These are phyloP conservation scores for Lutraria rhynchaena DNA, from an alignment of 1,140 invertebrate genomes.

Conservation along the genomic window DNA sequence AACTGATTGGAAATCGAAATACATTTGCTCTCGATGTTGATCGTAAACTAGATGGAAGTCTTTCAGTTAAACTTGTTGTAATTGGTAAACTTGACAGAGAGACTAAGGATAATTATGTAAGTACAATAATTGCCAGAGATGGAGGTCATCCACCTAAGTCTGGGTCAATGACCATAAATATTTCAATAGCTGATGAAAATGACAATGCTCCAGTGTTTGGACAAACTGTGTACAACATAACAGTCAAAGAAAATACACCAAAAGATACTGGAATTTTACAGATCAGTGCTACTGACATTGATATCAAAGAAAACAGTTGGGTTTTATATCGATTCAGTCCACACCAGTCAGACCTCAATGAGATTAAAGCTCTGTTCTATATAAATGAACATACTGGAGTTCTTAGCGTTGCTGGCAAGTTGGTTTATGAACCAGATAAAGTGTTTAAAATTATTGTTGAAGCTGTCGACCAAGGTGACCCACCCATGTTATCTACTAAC, in stretches of 20 bases:
- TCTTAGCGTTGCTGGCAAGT: constrained; percentile 82
- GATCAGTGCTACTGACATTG: constrained; percentile 90
- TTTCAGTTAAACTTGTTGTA: constrained; percentile 69
- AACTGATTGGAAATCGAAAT: constrained; percentile 68
- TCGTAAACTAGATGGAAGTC: constrained; percentile 71
- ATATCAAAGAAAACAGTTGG: constrained; percentile 94
- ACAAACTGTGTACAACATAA: constrained; percentile 89
- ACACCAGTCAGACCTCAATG: constrained; percentile 60
- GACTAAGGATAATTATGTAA: constrained; percentile 89
- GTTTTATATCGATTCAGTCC: constrained; percentile 87
- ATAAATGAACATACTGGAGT: constrained; percentile 69
- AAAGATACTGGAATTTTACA: constrained; percentile 82
- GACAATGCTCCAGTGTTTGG: constrained; percentile 94
- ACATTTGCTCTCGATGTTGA: constrained; percentile 70
- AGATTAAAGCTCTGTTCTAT: constrained; percentile 81
- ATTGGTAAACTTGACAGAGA: constrained; percentile 90
- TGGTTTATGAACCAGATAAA: constrained; percentile 67
- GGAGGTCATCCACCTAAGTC: constrained; percentile 94
- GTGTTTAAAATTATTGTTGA: constrained; percentile 74
- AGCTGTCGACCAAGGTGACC: constrained; percentile 82
- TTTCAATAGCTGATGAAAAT: constrained; percentile 92
- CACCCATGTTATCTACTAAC: constrained; percentile 77
- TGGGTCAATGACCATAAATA: constrained; percentile 89
- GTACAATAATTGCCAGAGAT: constrained; percentile 93
- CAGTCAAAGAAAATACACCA: constrained; percentile 80